Evolutionary conservation across 2,888 invertebrate genomes (phyloP).

Genomic region (Galeruca laticollis): DNA sequence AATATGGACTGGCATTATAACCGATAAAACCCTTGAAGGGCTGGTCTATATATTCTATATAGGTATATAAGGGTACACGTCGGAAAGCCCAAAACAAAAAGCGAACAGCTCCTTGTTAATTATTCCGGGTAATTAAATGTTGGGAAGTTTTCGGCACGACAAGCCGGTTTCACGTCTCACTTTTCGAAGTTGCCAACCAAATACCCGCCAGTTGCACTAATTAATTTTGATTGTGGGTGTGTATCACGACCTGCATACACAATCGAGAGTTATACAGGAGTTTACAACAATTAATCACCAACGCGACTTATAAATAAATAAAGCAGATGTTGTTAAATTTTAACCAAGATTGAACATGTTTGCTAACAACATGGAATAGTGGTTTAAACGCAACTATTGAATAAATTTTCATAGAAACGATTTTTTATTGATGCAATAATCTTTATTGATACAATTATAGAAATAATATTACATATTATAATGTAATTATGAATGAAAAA

Average conservation of each 20-base stretch:
- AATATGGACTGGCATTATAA: neutral
- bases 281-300: neutral
- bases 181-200: neutral
- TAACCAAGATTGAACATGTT: neutral
- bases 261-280: neutral
- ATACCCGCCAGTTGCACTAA: neutral
- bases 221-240: constrained; percentile 10
- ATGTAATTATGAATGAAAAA: no score
- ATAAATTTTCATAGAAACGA: no score
- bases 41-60: neutral
- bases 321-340: neutral
- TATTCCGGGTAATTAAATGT: constrained; percentile 74
- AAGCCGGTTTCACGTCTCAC: neutral
- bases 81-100: constrained; percentile 20
- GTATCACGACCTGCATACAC: neutral
- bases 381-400: no score
- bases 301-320: neutral
- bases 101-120: constrained; percentile 68
- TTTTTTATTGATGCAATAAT: no score
- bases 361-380: no score
- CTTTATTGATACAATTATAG: no score
- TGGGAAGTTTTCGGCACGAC: constrained; percentile 67
- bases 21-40: neutral
- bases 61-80: neutral
- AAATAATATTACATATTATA: no score